Evolutionary conservation across 2,113 vertebrate species (phyloP).

Genomic region (Oncorhynchus kisutch): DNA sequence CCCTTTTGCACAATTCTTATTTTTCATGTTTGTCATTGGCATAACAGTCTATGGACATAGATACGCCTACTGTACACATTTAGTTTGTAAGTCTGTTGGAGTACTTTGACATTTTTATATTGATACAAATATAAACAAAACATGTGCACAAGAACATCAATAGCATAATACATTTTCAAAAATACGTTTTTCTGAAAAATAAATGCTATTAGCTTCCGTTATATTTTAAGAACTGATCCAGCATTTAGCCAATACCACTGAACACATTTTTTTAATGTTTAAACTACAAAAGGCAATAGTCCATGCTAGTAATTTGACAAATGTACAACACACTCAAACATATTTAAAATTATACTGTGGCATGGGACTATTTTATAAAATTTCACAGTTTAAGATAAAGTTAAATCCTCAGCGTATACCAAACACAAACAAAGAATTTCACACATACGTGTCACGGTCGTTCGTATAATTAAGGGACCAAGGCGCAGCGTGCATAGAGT

Average conservation of each 20-base stretch:
- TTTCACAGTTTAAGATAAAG: conserved; percentile 18
- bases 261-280: neutral
- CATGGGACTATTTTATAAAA: conserved; percentile 1
- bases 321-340: neutral
- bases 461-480: too few relatives aligned
- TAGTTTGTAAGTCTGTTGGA: conserved; percentile 7
- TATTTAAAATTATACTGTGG: neutral
- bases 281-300: conserved; percentile 7
- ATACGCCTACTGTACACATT: too few relatives aligned
- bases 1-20: too few relatives aligned
- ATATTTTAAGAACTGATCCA: neutral
- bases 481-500: too few relatives aligned
- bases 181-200: conserved; percentile 27
- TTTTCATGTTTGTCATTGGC: too few relatives aligned
- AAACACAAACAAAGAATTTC: conserved; percentile 5
- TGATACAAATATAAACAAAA: conserved; percentile 32
- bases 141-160: conserved; percentile 22
- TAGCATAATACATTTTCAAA: conserved; percentile 23
- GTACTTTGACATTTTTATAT: conserved; percentile 16
- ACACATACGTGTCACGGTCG: neutral
- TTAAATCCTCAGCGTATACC: neutral
- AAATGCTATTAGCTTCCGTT: conserved; percentile 16
- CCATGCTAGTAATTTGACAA: conserved; percentile 18
- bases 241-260: conserved; percentile 1
- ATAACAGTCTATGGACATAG: too few relatives aligned